Conservation (phyloP, 2,888 invertebrate genomes). For the Eucriotettix oculatus region DNA sequence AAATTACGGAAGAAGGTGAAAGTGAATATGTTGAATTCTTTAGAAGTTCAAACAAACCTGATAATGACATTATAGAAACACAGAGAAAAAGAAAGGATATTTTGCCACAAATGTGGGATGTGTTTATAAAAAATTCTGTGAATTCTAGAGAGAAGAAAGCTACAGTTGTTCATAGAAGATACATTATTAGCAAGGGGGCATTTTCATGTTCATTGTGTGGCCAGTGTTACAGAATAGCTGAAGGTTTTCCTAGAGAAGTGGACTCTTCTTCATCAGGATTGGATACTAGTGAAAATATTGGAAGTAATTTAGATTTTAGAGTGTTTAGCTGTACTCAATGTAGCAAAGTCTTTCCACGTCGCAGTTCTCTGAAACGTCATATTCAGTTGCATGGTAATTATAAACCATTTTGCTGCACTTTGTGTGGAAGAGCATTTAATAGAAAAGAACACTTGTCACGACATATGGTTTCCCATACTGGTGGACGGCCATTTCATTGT, state of each 20-base stretch:
- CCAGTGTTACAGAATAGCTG: slow-evolving; percentile 16
- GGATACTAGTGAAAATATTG: background rate
- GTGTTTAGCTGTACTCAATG: slow-evolving; percentile 14
- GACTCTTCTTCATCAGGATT: background rate
- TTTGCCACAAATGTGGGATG: slow-evolving; percentile 18
- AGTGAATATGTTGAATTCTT: too few species aligned
- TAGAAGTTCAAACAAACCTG: background rate
- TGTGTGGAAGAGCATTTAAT: slow-evolving; percentile 17
- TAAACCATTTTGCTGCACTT: slow-evolving; percentile 15
- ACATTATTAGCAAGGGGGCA: slow-evolving; percentile 17
- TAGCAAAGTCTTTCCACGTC: slow-evolving; percentile 16
- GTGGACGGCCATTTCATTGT: slow-evolving; percentile 14
- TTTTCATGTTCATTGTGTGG: slow-evolving; percentile 18
- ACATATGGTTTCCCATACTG: slow-evolving; percentile 15
- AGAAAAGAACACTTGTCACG: slow-evolving; percentile 16
- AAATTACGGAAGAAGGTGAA: too few species aligned
- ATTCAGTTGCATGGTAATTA: slow-evolving; percentile 16
- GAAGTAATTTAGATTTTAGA: slow-evolving; percentile 5
- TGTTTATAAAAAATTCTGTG: slow-evolving; percentile 15
- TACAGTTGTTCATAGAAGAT: slow-evolving; percentile 15
- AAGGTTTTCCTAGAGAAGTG: slow-evolving; percentile 13
- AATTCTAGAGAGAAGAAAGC: background rate
- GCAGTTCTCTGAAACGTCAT: slow-evolving; percentile 17
- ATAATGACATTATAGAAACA: slow-evolving; percentile 15
- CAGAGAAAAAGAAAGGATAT: slow-evolving; percentile 15